Evolutionary conservation across 1,140 invertebrate genomes (phyloP), one percentile per base, ranked within the genome.

Genomic region (Apis florea): DNA sequence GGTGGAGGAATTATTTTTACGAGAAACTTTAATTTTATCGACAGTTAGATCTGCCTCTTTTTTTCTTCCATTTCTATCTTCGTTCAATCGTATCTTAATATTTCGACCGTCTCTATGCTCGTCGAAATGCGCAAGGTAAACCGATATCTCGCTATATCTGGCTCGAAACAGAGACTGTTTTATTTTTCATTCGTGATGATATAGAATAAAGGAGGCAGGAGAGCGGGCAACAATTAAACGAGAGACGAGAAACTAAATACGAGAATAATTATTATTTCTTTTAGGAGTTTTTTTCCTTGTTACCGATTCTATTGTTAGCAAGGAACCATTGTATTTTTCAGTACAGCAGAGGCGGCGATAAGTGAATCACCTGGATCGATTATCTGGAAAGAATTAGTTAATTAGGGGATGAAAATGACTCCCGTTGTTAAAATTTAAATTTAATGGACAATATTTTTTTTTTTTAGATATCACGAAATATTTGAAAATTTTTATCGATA

Each of bases 1-100:
- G 53, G 31, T n/a, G 47, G 40, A 61, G 72, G 86, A 89, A 89
- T 90, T 89, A 88, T 90, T 91, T 90, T 90, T 87, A 84, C 83
- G 68, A 64, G 76, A 71, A 91, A 88, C 85, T 90, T 89, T 88
- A 71, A 79, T 89, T 26, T 90, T 88, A 88, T 85, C 83, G 80
- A 54, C 56, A 86, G 86, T 88, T 64, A n/a, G 2, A 15, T 51
- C 12, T 26, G 11, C 8, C 13, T 15, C 21, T 56, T 56, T 47
- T 19, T n/a, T 21, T 19, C 11, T n/a, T 24, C 9, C 10, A 40
- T 47, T 26, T 9, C 24, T 31, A 26, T 63, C 6, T 10, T 63
- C 61, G 15, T 26, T 17, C 15, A 31, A 3, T 31, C 31, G 31
- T 40, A 40, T 40, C 31, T 40, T 40, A n/a, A 40, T 40, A 40